A percentile compares a stretch with the other conserved stretches of the same genome.
Evolutionary conservation across 1,140 invertebrate species (phyloP).

Genomic region (Hesperophylax magnus): DNA sequence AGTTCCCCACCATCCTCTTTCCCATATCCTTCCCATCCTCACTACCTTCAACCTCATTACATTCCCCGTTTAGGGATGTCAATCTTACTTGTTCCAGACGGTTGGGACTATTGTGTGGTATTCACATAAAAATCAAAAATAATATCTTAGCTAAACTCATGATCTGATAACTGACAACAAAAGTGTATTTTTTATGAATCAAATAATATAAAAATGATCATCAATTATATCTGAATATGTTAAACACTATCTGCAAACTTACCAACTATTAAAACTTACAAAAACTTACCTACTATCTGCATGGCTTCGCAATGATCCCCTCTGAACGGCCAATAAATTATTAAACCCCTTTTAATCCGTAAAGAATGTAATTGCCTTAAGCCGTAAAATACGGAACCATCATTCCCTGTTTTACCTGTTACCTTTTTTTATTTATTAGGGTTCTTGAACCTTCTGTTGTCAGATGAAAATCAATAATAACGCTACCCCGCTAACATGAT

Average conservation of each 20-base stretch:
- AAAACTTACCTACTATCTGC: too few species aligned
- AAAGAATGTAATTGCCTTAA: conserved; percentile 50
- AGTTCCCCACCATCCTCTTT: too few species aligned
- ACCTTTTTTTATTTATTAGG: conserved; percentile 51
- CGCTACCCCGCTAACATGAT: conserved; percentile 11
- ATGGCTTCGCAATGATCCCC: neutral
- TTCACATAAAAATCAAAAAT: too few species aligned
- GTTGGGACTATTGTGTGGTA: too few species aligned
- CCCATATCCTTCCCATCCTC: too few species aligned
- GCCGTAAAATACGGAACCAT: conserved; percentile 40
- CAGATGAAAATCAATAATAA: conserved; percentile 33
- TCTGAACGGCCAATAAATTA: conserved; percentile 37
- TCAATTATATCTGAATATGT: conserved; percentile 3
- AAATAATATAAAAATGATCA: neutral
- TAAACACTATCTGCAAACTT: conserved; percentile 13
- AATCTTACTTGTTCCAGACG: too few species aligned
- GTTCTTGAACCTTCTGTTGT: conserved; percentile 46
- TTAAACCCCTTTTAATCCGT: conserved; percentile 40
- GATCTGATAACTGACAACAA: too few species aligned
- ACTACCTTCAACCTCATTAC: too few species aligned
- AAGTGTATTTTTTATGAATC: neutral
- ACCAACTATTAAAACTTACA: too few species aligned
- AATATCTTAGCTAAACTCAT: too few species aligned
- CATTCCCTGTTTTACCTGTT: conserved; percentile 39
- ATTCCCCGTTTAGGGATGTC: too few species aligned